A percentile compares a stretch with the other conserved stretches of the same genome.
Conservation (phyloP, 2,113 vertebrate genomes). For the Megaceryle maxima region DNA sequence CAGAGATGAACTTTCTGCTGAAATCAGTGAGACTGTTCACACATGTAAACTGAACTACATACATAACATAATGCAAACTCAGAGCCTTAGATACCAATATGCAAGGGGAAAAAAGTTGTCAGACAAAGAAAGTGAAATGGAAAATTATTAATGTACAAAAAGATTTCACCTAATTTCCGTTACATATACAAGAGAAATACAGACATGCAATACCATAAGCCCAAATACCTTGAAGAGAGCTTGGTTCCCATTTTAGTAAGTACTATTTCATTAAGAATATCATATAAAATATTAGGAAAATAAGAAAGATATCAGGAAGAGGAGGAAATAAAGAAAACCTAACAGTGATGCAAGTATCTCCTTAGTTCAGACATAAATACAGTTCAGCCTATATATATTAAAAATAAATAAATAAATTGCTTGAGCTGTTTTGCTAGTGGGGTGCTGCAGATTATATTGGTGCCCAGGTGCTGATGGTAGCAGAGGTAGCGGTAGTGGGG, state of each 20-base stretch:
- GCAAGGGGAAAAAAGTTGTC: neutral
- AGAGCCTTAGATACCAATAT: neutral
- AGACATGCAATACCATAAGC: neutral
- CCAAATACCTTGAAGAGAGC: neutral
- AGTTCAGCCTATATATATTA: neutral
- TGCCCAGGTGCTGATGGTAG: fast-evolving
- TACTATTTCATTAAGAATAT: neutral
- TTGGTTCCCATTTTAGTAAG: neutral
- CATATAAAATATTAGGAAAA: neutral
- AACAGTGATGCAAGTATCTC: neutral
- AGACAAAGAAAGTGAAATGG: neutral
- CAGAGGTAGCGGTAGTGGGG: too few species aligned
- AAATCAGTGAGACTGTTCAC: neutral
- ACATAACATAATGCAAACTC: fast-evolving
- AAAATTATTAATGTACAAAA: neutral
- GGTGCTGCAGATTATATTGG: neutral
- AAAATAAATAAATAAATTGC: neutral
- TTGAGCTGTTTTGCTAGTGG: neutral
- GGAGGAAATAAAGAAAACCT: neutral
- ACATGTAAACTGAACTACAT: neutral
- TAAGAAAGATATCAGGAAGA: neutral
- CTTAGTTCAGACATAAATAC: neutral
- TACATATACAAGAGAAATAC: neutral
- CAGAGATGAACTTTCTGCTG: neutral
- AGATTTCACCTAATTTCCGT: neutral